These are phyloP conservation scores for Dilophus febrilis DNA, from an alignment of 2,888 invertebrate species.

Conservation along the genomic window DNA sequence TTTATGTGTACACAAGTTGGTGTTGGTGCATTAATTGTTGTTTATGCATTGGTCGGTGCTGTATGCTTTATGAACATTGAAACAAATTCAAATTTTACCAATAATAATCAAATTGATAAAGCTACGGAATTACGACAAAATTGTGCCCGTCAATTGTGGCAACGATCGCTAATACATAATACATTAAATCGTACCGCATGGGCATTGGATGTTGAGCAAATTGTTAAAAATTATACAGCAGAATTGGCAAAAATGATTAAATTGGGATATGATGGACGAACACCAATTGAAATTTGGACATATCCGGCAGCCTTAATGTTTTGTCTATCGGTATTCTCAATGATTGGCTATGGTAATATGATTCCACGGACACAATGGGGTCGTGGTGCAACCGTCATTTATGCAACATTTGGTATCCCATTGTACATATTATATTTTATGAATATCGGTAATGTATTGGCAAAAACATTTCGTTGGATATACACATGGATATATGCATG, in stretches of 20 bases:
- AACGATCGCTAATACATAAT: conserved; percentile 46
- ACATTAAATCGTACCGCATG: conserved; percentile 51
- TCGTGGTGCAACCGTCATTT: conserved; percentile 66
- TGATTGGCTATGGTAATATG: conserved; percentile 83
- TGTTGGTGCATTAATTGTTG: conserved; percentile 71
- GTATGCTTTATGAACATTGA: conserved; percentile 67
- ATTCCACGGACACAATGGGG: conserved; percentile 70
- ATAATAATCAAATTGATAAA: conserved; percentile 32
- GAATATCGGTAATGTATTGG: conserved; percentile 76
- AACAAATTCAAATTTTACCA: conserved; percentile 33
- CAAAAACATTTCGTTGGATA: conserved; percentile 63
- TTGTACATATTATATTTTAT: conserved; percentile 74
- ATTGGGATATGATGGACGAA: conserved; percentile 52
- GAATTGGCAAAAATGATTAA: conserved; percentile 47
- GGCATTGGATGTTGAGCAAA: conserved; percentile 38
- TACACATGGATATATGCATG: conserved; percentile 63
- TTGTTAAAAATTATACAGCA: conserved; percentile 48
- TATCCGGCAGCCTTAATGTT: conserved; percentile 81
- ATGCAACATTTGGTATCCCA: conserved; percentile 77
- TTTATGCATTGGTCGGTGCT: conserved; percentile 74
- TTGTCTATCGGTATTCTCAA: conserved; percentile 72
- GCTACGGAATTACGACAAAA: conserved; percentile 35
- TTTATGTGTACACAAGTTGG: conserved; percentile 90
- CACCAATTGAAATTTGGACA: conserved; percentile 58
- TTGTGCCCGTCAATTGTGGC: conserved; percentile 50